Conservation (phyloP, 2,113 vertebrate genomes). For the Lampris incognitus region DNA sequence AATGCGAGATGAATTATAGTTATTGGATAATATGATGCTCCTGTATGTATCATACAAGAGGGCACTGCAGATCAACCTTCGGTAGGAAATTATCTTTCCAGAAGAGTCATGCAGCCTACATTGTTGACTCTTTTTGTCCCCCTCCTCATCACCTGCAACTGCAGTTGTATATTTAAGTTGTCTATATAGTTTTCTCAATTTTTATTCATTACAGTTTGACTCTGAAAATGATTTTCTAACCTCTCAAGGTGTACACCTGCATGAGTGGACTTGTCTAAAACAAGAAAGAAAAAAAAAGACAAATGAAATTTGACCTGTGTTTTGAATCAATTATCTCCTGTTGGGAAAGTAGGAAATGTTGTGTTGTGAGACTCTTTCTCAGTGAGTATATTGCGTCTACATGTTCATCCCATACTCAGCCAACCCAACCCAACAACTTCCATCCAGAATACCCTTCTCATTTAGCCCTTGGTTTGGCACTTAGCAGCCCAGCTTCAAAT, state of each 20-base stretch:
- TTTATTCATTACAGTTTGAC: constrained; percentile 54
- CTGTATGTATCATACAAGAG: not conserved
- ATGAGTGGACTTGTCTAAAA: constrained; percentile 73
- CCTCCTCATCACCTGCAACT: constrained; percentile 39
- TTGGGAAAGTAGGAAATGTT: constrained; percentile 91
- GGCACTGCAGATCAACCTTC: not conserved
- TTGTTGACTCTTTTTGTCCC: constrained; percentile 39
- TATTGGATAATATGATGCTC: not conserved
- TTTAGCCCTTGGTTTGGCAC: constrained; percentile 76
- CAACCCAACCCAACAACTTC: constrained; percentile 78
- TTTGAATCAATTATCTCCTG: constrained; percentile 89
- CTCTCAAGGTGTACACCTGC: constrained; percentile 51
- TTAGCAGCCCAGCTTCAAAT: constrained; percentile 75
- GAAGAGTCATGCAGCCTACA: constrained; percentile 64
- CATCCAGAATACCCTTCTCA: constrained; percentile 84
- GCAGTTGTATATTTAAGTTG: constrained; percentile 48
- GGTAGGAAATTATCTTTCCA: constrained; percentile 10
- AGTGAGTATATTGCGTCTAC: constrained; percentile 96
- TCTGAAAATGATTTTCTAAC: constrained; percentile 47
- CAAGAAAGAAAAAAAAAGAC: constrained; percentile 30
- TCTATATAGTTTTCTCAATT: constrained; percentile 22
- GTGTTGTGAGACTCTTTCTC: constrained; percentile 91
- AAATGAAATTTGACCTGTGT: constrained; percentile 76
- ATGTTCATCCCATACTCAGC: constrained; percentile 88
- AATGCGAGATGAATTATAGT: not conserved